A percentile compares a stretch with the other conserved stretches of the same genome.
Evolutionary conservation across 2,888 invertebrate genomes (phyloP).

Genomic region (Cinara cedri): DNA sequence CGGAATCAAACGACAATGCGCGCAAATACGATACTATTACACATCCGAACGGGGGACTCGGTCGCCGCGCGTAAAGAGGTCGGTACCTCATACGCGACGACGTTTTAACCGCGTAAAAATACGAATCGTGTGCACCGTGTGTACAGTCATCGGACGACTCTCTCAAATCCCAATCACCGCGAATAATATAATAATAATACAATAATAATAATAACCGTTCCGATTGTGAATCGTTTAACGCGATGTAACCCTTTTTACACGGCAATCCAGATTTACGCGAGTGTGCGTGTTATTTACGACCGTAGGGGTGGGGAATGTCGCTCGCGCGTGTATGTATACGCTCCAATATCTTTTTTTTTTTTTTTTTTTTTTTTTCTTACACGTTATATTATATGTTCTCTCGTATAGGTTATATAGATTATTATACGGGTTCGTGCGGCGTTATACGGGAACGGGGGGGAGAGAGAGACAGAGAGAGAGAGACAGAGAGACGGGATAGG

Average conservation of each 20-base stretch:
- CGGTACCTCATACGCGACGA: no score
- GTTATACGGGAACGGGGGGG: no score
- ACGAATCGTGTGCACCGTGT: background rate
- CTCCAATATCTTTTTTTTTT: conserved; percentile 48
- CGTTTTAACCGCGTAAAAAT: no score
- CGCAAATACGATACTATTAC: no score
- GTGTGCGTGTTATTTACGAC: conserved; percentile 42
- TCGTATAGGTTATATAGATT: conserved; percentile 7
- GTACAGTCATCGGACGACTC: background rate
- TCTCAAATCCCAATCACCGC: conserved; percentile 6
- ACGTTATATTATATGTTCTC: conserved; percentile 55
- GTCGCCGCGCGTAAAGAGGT: no score
- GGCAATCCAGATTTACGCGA: conserved; percentile 9
- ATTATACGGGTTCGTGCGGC: no score
- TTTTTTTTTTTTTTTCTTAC: no score
- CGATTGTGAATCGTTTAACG: conserved; percentile 56
- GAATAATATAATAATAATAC: no score
- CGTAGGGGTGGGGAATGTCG: background rate
- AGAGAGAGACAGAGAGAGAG: no score
- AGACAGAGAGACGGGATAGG: background rate
- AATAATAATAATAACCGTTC: conserved; percentile 54
- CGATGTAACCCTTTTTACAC: conserved; percentile 57
- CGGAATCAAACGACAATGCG: no score
- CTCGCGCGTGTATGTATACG: background rate
- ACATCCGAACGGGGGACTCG: no score